Base-by-base conservation (phyloP, 1,140 invertebrate species). In the Drosophila saltans region DNA sequence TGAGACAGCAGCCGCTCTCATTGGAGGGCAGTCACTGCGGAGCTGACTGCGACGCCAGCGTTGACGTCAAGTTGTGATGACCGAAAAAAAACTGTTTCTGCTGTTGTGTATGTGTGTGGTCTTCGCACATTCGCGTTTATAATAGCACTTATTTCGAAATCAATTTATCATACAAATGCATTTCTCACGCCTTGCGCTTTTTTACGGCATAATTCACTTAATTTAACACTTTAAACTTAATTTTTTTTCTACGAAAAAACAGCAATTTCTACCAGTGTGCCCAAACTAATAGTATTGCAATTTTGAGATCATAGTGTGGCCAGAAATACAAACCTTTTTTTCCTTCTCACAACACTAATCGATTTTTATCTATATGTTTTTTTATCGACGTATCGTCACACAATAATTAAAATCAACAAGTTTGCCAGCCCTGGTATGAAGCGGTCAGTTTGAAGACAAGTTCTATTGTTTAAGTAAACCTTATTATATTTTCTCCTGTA, bases 61-160 rank as follows among this genome's bases (percentile, higher is more conserved):
- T 81, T 69, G 76, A 78, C 45, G 45, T 69, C 72, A 66, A 69
- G 78, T 56, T 72, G 64, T 79, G 83, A 70, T 88, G 83, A 86
- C 83, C 83, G 83, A 86, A 88, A 85, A 86, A 59, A 59, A 59
- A 59, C 57, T 24, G 45, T 26, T 52, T 52, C n/a, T 52, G 45
- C 45, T 52, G 69, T 58, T 63, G 55, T 69, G 72, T 69, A 59
- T 80, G 69, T 82, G 78, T 80, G 79, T 66, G 67, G 52, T 71
- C 69, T 61, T 80, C 72, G 67, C 65, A 74, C 62, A 80, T 77
- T 77, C 41, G 57, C 11, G 55, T 45, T 79, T 63, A 16, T 67
- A 71, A 72, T 77, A 39, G 66, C 80, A 83, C 69, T 80, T 45
- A 66, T 83, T 83, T 88, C 16, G 21, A 75, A 45, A 62, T 72